phyloP scores from a whole-genome alignment of 2,888 invertebrate species.

The Athalia rosae region DNA sequence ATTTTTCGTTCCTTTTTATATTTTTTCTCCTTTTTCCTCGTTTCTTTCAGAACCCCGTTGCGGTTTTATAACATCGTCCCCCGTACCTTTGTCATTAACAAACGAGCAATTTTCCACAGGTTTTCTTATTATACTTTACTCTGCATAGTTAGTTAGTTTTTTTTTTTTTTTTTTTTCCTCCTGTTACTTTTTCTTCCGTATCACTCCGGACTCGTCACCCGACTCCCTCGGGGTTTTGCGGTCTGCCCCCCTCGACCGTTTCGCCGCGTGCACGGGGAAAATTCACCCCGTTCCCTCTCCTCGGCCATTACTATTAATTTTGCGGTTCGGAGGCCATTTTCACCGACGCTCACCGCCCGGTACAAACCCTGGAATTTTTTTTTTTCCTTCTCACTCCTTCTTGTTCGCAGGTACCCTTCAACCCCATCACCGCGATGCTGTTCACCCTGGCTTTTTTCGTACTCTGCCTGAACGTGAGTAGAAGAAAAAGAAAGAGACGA shows the following conservation, averaged over 20 bases:
- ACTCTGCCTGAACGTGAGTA: constrained; percentile 85
- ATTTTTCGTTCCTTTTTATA: no score
- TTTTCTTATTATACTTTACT: constrained; percentile 27
- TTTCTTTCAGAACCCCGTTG: no score
- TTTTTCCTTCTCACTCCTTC: not conserved
- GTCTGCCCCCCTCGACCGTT: constrained; percentile 31
- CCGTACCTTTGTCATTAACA: not conserved
- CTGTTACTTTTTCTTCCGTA: no score
- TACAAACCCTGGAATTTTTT: no score
- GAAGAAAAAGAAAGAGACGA: not conserved
- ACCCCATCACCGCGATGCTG: constrained; percentile 84
- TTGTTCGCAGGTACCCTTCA: constrained; percentile 81
- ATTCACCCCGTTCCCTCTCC: not conserved
- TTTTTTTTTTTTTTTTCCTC: no score
- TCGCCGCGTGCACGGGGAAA: not conserved
- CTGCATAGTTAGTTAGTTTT: constrained; percentile 50
- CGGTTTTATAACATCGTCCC: no score
- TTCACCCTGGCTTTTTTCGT: constrained; percentile 88
- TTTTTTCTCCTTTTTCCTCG: no score
- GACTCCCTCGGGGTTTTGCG: no score
- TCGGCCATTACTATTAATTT: constrained; percentile 23
- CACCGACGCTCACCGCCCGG: constrained; percentile 12
- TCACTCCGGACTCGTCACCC: no score
- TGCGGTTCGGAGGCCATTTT: constrained; percentile 34
- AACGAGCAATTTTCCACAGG: constrained; percentile 20